Conservation (phyloP, 2,888 invertebrate species). For the Chloroclystis v-ata region DNA sequence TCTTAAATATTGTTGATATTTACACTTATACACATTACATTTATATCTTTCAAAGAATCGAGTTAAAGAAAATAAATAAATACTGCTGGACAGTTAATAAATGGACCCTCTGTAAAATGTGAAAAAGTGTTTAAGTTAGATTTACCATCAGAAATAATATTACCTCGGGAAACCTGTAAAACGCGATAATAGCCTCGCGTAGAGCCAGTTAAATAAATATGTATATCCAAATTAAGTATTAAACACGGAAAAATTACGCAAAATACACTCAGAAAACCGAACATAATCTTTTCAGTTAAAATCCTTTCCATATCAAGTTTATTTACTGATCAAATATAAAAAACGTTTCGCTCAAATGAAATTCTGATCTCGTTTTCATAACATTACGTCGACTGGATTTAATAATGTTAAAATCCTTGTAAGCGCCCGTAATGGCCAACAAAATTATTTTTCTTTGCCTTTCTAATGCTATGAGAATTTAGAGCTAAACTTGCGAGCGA, state of each 20-base stretch:
- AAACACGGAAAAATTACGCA: neutral
- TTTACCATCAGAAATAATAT: too few relatives aligned
- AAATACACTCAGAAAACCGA: neutral
- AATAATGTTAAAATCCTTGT: slow-evolving; percentile 21
- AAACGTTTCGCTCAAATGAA: slow-evolving; percentile 6
- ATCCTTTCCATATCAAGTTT: neutral
- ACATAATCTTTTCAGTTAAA: neutral
- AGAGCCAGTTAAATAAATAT: too few relatives aligned
- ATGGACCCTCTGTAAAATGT: too few relatives aligned
- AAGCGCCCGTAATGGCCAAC: slow-evolving; percentile 12
- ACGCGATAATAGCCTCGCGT: too few relatives aligned
- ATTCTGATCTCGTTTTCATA: slow-evolving; percentile 15
- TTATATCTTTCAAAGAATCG: too few relatives aligned
- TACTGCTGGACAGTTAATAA: too few relatives aligned
- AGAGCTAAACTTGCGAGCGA: slow-evolving; percentile 3
- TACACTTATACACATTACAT: too few relatives aligned
- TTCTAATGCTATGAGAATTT: slow-evolving; percentile 16
- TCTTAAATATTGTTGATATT: too few relatives aligned
- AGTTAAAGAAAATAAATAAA: too few relatives aligned
- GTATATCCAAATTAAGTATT: too few relatives aligned
- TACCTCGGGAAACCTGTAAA: too few relatives aligned
- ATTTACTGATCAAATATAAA: slow-evolving; percentile 13
- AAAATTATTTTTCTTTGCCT: slow-evolving; percentile 17
- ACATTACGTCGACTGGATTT: slow-evolving; percentile 21
- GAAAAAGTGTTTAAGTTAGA: too few relatives aligned